Conservation (phyloP, 2,113 vertebrate genomes). For the Laticauda laticaudata region DNA sequence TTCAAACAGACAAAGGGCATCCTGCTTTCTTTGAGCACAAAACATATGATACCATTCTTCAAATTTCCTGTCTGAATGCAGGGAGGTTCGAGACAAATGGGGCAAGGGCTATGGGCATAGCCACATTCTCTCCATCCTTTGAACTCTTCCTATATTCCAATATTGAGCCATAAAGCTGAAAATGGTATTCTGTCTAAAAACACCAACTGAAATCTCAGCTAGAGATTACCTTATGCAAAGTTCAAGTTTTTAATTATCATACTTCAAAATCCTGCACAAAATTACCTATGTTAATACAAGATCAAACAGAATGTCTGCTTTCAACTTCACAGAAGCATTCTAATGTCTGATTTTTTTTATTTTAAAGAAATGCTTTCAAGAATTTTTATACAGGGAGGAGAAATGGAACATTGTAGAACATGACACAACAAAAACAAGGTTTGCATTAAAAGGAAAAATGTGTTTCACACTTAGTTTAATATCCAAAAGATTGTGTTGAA, state of each 20-base stretch:
- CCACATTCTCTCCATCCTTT: neutral
- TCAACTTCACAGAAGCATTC: neutral
- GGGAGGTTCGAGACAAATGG: neutral
- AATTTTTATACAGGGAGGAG: neutral
- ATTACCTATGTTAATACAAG: neutral
- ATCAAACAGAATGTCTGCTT: neutral
- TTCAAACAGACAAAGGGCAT: neutral
- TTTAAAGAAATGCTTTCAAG: neutral
- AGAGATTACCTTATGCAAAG: neutral
- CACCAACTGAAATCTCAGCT: neutral
- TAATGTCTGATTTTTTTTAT: neutral
- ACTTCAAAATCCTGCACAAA: neutral
- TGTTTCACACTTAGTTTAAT: neutral
- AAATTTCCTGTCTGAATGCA: neutral
- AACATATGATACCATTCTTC: neutral
- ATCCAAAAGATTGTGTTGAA: neutral
- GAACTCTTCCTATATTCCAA: neutral
- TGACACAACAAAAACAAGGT: neutral
- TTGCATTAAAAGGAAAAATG: neutral
- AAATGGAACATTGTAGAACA: neutral
- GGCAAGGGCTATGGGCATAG: neutral
- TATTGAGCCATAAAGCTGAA: neutral
- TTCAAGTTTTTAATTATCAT: neutral
- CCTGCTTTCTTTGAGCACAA: neutral
- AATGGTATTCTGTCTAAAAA: neutral